Evolutionary conservation across 2,888 invertebrate genomes (phyloP), one percentile per base, ranked within the genome.

Genomic region (Cantharis flavilabris): DNA sequence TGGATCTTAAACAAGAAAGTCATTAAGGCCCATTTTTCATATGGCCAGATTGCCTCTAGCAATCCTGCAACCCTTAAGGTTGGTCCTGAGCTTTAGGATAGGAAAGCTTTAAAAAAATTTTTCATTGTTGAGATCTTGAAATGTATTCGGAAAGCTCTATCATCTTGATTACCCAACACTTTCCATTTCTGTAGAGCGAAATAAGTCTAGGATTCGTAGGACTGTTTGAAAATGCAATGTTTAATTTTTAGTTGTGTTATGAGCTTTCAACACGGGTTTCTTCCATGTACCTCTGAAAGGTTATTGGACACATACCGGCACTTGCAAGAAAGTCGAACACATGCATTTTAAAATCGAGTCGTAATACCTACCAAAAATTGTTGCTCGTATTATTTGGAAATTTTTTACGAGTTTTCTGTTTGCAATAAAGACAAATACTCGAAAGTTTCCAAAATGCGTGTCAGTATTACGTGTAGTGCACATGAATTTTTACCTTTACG

Each of bases 381-480:
- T 49, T 49, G 49, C 49, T n/a, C 49, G 49, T 49, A 49, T 49
- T 49, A 49, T 49, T 49, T 49, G 49, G 49, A 49, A 49, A 49
- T 49, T 49, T 49, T 26, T 63, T 73, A 77, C 76, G 71, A 71
- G 74, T 63, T 77, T 71, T 74, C 74, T 69, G 74, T 63, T 69
- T 77, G 49, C 73, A 77, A 75, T 75, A 79, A 77, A 82, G 79
- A 81, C 78, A 79, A 79, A 82, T 80, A 78, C 78, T 80, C 78
- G 82, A 82, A 82, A 82, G 82, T 82, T 80, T 76, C 81, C 80
- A 80, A 82, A 82, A 82, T 82, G 80, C 82, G 82, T 81, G 82
- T 82, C 82, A 82, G 82, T 82, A 82, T 82, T 80, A 78, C 81
- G 79, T 79, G 69, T 75, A 62, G 70, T 75, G 72, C 65, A 23